Base-by-base conservation (phyloP, 1,140 invertebrate species). In the Drosophila varians region DNA sequence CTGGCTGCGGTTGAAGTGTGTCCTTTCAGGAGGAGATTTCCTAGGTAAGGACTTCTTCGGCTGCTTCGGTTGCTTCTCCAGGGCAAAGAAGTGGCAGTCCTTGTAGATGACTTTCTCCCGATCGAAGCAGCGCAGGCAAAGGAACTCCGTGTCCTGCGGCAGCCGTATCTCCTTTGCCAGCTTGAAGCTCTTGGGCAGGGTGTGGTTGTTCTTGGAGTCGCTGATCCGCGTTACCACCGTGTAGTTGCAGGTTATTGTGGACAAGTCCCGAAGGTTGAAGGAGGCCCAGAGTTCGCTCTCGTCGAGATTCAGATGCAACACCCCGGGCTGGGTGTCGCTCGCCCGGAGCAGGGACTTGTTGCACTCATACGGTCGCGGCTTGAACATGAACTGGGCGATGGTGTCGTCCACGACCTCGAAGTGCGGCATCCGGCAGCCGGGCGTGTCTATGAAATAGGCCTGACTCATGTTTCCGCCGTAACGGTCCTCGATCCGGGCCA, bases 401-500 rank as follows among this genome's bases (percentile, higher is more conserved):
- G 91, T 92, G 23, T 42, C 89, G 89, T 97, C 95, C 46, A 94
- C 94, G 0, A 96, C 94, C 70, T 95, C 93, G 49, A 97, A 92
- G 7, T 94, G 93, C 1, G 96, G 96, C 71, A 98, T 96, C 3
- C 94, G 94, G 88, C 97, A 98, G 16, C 96, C 95, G 6, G 93
- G 91, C 1, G 95, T 96, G 70, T 95, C 93, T n/a, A 97, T 94
- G 11, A 93, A 93, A 42, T 92, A 93, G 65, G 92, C 49, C 61
- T 89, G 79, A 1, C 40, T 91, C n/a, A 72, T 46, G 25, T 89
- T 90, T 0, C n/a, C 46, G 1, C 46, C 58, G 3, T 90, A 77
- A 0, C 71, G 57, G 18, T 77, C 79, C 18, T 89, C 86, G 34
- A 88, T 80, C 19, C 86, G 76, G 3, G 89, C 74, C 47, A 90